Evolutionary conservation across 2,797 vertebrate species (phyloP), one percentile per base, ranked within the genome.

Genomic region (Pyrrhura leucotis): DNA sequence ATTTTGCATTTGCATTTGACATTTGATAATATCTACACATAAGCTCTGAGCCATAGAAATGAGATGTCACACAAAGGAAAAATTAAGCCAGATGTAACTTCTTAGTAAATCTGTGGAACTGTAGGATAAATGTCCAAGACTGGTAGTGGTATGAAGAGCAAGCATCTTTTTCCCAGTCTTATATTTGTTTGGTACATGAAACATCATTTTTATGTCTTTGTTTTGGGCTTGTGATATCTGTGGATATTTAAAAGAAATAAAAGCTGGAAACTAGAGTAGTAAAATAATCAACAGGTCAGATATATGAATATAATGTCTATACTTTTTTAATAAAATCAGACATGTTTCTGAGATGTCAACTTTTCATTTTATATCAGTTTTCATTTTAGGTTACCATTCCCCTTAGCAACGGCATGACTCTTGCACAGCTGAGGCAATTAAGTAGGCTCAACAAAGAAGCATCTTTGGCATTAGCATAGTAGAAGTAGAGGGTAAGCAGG

Each of bases 1-100:
- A 92, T 97, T 97, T 96, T 96, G 95, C 95, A 98, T 98, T 98
- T 98, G 96, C 97, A 98, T 98, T 97, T 98, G 98, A 98, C 98
- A 98, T 98, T 98, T 98, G 94, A 97, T 97, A 98, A 97, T 98
- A 96, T 95, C 94, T 89, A 88, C 89, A 92, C 81, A 96, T 93
- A 97, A 97, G 87, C 96, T 98, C 84, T 84, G 94, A 97, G 93
- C 94, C 95, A 90, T 89, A 96, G 91, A 97, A 98, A 96, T 95
- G 80, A 95, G 96, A 96, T 96, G 95, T 97, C 91, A 95, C 89
- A 95, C 89, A 96, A 33, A 94, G 91, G 94, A 97, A 98, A 94
- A 97, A 97, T 97, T 97, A 98, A 97, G 94, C 80, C 94, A 96
- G 77, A 94, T 85, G 56, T 85, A 90, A 94, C 89, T 96, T 96